Evolutionary conservation across 1,140 invertebrate genomes (phyloP).

Genomic region (Planococcus citri): DNA sequence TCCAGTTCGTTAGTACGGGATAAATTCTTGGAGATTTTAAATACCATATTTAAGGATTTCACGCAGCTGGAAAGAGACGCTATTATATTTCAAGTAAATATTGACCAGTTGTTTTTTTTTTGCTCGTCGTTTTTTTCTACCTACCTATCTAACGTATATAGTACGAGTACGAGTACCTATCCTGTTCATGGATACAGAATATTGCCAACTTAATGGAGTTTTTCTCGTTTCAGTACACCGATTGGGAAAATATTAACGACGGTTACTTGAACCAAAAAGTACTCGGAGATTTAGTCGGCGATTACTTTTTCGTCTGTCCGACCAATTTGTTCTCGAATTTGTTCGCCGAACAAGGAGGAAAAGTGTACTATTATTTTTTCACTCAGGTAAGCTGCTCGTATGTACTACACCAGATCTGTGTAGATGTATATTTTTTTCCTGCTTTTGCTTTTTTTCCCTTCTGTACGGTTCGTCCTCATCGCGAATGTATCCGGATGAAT

Average conservation of each 20-base stretch:
- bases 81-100: constrained; percentile 73
- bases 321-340: constrained; percentile 78
- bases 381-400: constrained; percentile 68
- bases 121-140: background rate
- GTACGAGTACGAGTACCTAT: no score
- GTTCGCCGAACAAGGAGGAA: constrained; percentile 62
- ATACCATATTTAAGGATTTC: constrained; percentile 77
- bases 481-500: no score
- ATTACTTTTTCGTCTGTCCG: constrained; percentile 88
- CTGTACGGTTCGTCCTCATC: no score
- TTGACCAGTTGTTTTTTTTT: background rate
- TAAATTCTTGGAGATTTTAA: constrained; percentile 72
- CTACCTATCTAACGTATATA: background rate
- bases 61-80: constrained; percentile 69
- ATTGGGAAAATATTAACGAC: constrained; percentile 75
- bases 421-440: constrained; percentile 23
- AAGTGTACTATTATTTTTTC: constrained; percentile 88
- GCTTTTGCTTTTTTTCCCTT: no score
- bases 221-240: constrained; percentile 59
- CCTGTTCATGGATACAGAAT: no score
- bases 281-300: constrained; percentile 76
- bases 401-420: constrained; percentile 31
- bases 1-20: constrained; percentile 63
- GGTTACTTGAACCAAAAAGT: constrained; percentile 68
- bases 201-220: no score